Percentiles rank a stretch among this genome's conserved stretches.
These are phyloP conservation scores for Papilio aristodemus DNA, from an alignment of 1,140 invertebrate genomes.

Conservation along the genomic window DNA sequence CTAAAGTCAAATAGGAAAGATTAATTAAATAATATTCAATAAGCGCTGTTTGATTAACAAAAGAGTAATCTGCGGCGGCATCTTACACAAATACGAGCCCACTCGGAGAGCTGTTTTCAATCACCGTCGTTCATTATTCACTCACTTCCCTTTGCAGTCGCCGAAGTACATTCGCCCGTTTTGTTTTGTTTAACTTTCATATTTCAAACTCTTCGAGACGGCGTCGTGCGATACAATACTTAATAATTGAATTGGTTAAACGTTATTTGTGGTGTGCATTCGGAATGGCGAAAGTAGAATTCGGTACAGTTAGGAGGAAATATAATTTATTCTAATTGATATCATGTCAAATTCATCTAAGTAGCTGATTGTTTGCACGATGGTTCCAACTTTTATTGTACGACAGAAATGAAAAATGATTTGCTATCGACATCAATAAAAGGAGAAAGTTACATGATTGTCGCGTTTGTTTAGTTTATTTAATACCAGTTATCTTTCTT, in stretches of 20 bases:
- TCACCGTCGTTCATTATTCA: constrained; percentile 78
- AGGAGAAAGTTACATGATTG: neutral
- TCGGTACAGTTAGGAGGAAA: constrained; percentile 22
- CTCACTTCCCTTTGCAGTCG: constrained; percentile 74
- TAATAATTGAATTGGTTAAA: constrained; percentile 69
- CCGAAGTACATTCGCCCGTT: constrained; percentile 70
- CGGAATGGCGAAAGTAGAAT: constrained; percentile 40
- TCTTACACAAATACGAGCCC: constrained; percentile 73
- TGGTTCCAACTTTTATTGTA: neutral
- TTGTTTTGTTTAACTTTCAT: constrained; percentile 79
- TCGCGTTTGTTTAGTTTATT: neutral
- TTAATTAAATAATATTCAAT: constrained; percentile 80
- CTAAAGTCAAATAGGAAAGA: constrained; percentile 71
- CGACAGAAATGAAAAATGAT: neutral
- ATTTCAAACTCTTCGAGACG: constrained; percentile 63
- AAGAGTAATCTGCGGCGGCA: constrained; percentile 75
- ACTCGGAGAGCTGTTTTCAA: constrained; percentile 72
- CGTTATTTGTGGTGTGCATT: constrained; percentile 52
- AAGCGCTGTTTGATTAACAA: constrained; percentile 78
- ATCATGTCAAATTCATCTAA: constrained; percentile 18
- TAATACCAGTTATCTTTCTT: neutral
- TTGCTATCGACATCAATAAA: neutral
- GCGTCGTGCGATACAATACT: constrained; percentile 68
- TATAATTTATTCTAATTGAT: constrained; percentile 22
- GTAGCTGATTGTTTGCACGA: neutral